Evolutionary conservation across 2,797 vertebrate species (phyloP), one percentile per base, ranked within the genome.

Genomic region (Anabas testudineus): DNA sequence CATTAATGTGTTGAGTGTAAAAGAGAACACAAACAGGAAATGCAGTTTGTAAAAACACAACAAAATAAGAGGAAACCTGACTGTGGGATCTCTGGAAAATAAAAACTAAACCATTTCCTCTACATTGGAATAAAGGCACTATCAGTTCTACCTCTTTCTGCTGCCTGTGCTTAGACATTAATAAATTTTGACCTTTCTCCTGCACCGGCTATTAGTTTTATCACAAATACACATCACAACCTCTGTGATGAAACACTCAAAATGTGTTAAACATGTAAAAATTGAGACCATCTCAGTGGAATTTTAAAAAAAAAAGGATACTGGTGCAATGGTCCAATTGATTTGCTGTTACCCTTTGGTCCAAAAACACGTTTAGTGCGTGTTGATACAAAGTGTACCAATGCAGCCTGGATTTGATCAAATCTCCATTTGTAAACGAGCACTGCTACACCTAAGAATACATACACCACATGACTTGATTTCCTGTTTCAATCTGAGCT

Each of bases 111-210:
- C 70, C 24, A 48, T 8, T 10, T 41, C 15, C 49, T 26, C 22
- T 21, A 64, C 7, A 21, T 69, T 45, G 43, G 68, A 57, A 88
- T 90, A 87, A 94, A 93, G 93, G 93, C 93, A 94, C 93, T 88
- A 78, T 84, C 72, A 78, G 69, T 70, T 74, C 34, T 28, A 15
- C 76, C 47, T 52, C 67, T 72, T 47, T 32, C 36, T 52, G 24
- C 42, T 30, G n/a, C 67, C 81, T 81, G 81, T 45, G 41, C 10
- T 63, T 28, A 51, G 52, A 45, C 41, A 48, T 6, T 21, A n/a
- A n/a, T 22, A 48, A 28, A 75, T 73, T 54, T 26, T 14, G 6
- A 18, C n/a, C 7, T 7, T 16, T 39, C 43, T 52, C 16, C 15
- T 41, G 36, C 36, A 76, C 53, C 7, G 49, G 30, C 43, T 16